These are phyloP conservation scores for Drosophila pandora DNA, from an alignment of 1,140 invertebrate genomes.

Conservation along the genomic window DNA sequence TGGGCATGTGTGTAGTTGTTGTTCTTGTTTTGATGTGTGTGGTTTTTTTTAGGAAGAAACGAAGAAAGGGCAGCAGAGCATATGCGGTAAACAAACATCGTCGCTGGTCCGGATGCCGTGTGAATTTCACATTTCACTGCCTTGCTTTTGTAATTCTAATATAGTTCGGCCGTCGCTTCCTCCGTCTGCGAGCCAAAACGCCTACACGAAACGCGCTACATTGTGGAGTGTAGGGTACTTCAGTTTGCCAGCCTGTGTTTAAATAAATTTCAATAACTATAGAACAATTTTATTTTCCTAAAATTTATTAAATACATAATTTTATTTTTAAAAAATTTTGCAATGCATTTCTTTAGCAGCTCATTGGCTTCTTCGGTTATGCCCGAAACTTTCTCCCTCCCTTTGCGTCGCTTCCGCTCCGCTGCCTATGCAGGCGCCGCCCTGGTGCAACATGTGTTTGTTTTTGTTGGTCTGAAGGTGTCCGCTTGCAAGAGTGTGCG, in stretches of 20 bases:
- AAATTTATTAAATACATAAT: not conserved
- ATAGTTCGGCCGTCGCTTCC: constrained; percentile 47
- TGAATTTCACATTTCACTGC: constrained; percentile 70
- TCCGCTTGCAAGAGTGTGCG: constrained; percentile 16
- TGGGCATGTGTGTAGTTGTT: constrained; percentile 14
- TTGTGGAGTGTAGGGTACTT: not conserved
- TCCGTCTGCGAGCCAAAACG: constrained; percentile 34
- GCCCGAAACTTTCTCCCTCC: constrained; percentile 41
- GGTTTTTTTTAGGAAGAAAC: constrained; percentile 20
- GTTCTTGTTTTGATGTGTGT: constrained; percentile 48
- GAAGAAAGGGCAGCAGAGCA: constrained; percentile 14
- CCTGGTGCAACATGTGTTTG: constrained; percentile 70
- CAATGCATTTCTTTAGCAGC: constrained; percentile 5
- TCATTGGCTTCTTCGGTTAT: constrained; percentile 15
- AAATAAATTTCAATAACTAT: too few species aligned
- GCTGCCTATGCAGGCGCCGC: constrained; percentile 52
- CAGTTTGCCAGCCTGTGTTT: not conserved
- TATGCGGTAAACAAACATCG: constrained; percentile 23
- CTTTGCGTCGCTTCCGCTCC: constrained; percentile 58
- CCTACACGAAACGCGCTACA: not conserved
- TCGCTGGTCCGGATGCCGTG: constrained; percentile 36
- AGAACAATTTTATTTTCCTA: too few species aligned
- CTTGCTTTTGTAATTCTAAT: constrained; percentile 42
- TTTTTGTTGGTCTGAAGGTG: constrained; percentile 23
- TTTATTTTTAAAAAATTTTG: not conserved